These are phyloP conservation scores for Lampris incognitus DNA, from an alignment of 2,113 vertebrate genomes.

Conservation along the genomic window DNA sequence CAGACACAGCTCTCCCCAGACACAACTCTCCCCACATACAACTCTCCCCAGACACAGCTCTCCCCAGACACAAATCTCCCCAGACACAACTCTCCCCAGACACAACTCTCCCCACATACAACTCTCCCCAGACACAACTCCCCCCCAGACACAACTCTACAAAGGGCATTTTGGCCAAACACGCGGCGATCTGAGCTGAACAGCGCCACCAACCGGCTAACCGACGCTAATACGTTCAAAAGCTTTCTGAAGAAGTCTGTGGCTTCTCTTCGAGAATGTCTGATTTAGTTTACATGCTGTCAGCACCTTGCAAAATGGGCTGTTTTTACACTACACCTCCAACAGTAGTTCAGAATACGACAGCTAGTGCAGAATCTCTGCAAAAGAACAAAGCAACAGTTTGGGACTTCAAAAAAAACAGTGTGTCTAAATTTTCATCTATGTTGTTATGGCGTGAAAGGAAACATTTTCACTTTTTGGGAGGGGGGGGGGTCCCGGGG, in stretches of 20 bases:
- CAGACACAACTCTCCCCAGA: too few relatives aligned
- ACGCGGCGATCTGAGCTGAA: background rate
- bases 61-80: too few relatives aligned
- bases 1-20: too few relatives aligned
- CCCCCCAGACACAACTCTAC: background rate
- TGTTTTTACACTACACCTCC: background rate
- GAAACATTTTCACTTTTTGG: too few relatives aligned
- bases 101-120: too few relatives aligned
- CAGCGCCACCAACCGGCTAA: background rate
- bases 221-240: background rate
- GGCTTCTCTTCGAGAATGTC: background rate
- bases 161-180: background rate
- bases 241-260: background rate
- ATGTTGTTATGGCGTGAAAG: too few relatives aligned
- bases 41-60: too few relatives aligned
- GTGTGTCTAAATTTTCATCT: too few relatives aligned
- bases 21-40: too few relatives aligned
- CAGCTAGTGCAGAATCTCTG: background rate
- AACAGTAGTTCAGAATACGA: background rate
- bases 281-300: background rate
- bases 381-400: background rate
- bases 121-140: too few relatives aligned
- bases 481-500: too few relatives aligned
- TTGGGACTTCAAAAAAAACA: too few relatives aligned
- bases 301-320: background rate